Conservation (phyloP, 2,797 vertebrate species). For the Salmo trutta region DNA sequence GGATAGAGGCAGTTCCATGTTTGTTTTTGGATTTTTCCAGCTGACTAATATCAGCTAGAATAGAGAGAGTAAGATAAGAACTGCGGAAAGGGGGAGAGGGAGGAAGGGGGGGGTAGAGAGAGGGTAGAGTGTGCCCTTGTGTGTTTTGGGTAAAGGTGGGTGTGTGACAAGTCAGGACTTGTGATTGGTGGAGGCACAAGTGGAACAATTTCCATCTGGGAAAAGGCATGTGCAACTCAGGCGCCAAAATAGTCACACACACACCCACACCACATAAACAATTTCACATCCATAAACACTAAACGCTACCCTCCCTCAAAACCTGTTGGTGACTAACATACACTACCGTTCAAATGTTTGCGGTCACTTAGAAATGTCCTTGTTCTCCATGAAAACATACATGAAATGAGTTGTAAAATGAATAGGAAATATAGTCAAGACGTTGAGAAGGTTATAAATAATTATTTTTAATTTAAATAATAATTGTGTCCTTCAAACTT, state of each 20-base stretch:
- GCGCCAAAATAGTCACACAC: constrained; percentile 16
- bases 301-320: constrained; percentile 25
- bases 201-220: constrained; percentile 42
- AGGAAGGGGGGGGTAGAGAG: not conserved
- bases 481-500: too few relatives aligned
- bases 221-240: constrained; percentile 47
- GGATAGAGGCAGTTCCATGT: not conserved
- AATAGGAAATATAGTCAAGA: too few relatives aligned
- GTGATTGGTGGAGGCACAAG: constrained; percentile 64
- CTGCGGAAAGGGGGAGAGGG: not conserved
- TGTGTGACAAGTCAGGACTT: constrained; percentile 44
- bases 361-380: too few relatives aligned
- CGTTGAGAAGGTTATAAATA: too few relatives aligned
- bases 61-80: not conserved
- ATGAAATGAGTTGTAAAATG: too few relatives aligned
- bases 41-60: not conserved
- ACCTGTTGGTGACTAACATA: constrained; percentile 41
- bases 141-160: constrained; percentile 61
- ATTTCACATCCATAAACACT: constrained; percentile 16
- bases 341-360: too few relatives aligned
- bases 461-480: too few relatives aligned
- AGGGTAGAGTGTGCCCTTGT: constrained; percentile 55
- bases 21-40: not conserved
- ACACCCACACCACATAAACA: constrained; percentile 8
- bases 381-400: too few relatives aligned